Evolutionary conservation across 2,797 vertebrate species (phyloP).

Genomic region (Heterohyrax brucei): DNA sequence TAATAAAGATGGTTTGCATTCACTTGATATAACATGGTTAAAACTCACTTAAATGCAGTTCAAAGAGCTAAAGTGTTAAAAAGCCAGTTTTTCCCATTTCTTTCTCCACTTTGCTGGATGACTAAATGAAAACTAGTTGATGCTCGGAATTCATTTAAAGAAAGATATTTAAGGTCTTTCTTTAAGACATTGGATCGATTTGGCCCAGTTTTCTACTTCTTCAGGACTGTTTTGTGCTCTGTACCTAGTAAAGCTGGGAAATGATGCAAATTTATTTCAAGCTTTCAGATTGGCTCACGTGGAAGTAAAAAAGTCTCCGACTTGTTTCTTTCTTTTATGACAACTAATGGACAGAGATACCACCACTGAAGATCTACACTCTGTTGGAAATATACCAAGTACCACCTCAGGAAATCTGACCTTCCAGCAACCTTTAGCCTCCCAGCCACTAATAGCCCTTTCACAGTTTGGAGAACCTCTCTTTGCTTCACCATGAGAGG

Average conservation of each 20-base stretch:
- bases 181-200: not conserved
- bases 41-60: not conserved
- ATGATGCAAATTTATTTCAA: not conserved
- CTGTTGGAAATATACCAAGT: not conserved
- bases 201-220: not conserved
- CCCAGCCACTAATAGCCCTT: not conserved
- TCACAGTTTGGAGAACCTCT: not conserved
- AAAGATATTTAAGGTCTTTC: not conserved
- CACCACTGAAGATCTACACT: not conserved
- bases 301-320: not conserved
- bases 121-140: not conserved
- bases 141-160: slow-evolving; percentile 13
- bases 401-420: not conserved
- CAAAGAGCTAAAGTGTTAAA: slow-evolving; percentile 37
- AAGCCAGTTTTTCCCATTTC: not conserved
- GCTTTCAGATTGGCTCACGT: not conserved
- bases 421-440: not conserved
- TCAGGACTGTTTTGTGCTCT: not conserved
- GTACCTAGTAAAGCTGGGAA: not conserved
- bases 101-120: not conserved
- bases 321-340: not conserved
- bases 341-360: not conserved
- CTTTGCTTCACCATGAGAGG: not conserved
- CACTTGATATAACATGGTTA: not conserved
- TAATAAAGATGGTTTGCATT: not conserved